phyloP scores from a whole-genome alignment of 2,797 vertebrate species.

The Tympanoctomys barrerae region DNA sequence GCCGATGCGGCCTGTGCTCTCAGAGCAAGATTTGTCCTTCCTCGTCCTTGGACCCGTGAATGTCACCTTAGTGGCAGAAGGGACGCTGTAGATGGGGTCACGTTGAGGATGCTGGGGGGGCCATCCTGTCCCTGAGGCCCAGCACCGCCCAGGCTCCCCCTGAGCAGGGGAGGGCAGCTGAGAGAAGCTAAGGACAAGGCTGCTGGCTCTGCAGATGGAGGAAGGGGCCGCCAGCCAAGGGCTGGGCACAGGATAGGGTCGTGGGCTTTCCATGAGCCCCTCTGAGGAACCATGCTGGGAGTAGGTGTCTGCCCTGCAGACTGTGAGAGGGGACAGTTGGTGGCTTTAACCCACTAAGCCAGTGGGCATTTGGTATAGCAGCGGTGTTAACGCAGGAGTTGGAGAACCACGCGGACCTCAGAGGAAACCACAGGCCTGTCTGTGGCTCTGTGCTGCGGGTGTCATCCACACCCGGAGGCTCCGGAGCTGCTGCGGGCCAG shows the following conservation, averaged over 20 bases:
- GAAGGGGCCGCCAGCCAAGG: background rate
- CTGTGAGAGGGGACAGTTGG: background rate
- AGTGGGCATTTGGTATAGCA: background rate
- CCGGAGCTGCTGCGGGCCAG: background rate
- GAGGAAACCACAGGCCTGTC: background rate
- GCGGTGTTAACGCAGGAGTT: background rate
- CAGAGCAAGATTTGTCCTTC: background rate
- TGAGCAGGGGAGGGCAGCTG: background rate
- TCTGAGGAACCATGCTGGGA: background rate
- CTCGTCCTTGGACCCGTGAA: background rate
- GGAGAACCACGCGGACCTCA: background rate
- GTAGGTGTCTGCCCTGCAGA: too few relatives aligned
- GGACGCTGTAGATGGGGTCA: background rate
- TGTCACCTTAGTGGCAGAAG: background rate
- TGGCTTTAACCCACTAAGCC: background rate
- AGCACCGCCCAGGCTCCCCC: background rate
- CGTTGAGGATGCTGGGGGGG: background rate
- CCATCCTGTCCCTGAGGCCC: background rate
- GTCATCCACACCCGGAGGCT: background rate
- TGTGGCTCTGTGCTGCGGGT: background rate
- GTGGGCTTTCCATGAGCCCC: fast-evolving
- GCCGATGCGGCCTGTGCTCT: background rate
- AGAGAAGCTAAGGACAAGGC: background rate
- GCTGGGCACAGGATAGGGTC: background rate
- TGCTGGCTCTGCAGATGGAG: background rate